Base-by-base conservation (phyloP, 2,113 vertebrate genomes). In the Heterotilapia buettikoferi region DNA sequence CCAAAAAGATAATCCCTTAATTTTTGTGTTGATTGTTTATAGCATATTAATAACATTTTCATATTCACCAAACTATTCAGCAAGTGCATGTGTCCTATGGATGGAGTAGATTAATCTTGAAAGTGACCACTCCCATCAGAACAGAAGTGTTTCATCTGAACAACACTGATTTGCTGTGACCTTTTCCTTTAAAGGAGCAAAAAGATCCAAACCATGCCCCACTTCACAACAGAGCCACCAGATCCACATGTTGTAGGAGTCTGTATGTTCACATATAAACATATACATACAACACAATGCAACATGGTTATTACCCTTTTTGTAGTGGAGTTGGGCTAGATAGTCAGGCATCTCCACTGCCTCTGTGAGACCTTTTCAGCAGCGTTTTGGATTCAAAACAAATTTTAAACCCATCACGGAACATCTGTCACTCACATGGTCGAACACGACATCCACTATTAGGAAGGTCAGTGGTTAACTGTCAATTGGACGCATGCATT, bases 391-490 rank as follows among this genome's bases (percentile, higher is more conserved):
- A 68, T n/a, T 66, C 33, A 38, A 38, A 38, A 66, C 19, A 0
- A 38, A 66, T n/a, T n/a, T 38, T n/a, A 38, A 13, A 38, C 33
- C 10, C 61, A 38, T 66, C 33, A 66, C 19, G 0, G 33, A 38
- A 66, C 61, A n/a, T 38, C 16, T 63, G 29, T 63, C 19, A 63
- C 59, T 63, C 18, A n/a, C 16, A 36, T n/a, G 1, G 31, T 63
- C 3, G 2, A 63, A 36, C 31, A 63, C 3, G 9, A n/a, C 31
- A 63, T 36, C 59, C 2, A 63, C 29, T 63, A 12, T 36, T 63
- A 36, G 31, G 1, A 63, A 1, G 26, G 1, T 33, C 16, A 61
- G 16, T 0, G 29, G 57, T 61, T 18, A 0, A 33, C 18, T 18
- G 26, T 7, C 5, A 63, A n/a, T 36, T 63, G 9, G 18, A 63